phyloP scores from a whole-genome alignment of 2,113 vertebrate genomes.

The Oncorhynchus gorbuscha region DNA sequence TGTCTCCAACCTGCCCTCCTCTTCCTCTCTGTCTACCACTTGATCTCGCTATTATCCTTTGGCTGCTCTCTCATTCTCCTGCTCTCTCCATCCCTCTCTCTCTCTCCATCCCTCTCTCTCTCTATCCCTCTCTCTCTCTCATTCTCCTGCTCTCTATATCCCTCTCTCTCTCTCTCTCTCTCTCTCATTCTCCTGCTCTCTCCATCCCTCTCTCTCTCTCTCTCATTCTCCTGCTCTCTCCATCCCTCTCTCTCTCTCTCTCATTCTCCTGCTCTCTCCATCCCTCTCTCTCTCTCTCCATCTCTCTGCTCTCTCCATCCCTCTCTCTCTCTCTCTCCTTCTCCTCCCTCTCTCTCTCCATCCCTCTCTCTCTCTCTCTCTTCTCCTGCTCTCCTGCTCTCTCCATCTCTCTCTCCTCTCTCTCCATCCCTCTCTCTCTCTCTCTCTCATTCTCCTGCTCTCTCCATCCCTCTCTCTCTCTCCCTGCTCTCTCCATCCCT shows the following conservation, averaged over 20 bases:
- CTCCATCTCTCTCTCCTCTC: constrained; percentile 19
- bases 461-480: constrained; percentile 20
- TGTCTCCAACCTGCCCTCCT: constrained; percentile 5
- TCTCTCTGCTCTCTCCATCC: constrained; percentile 1
- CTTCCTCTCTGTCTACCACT: constrained; percentile 7
- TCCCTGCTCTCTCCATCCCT: neutral
- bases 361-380: constrained; percentile 24
- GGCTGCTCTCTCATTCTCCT: constrained; percentile 12
- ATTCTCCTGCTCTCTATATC: constrained; percentile 7
- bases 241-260: constrained; percentile 22
- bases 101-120: constrained; percentile 12
- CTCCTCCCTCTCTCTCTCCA: constrained; percentile 3
- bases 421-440: too few species aligned
- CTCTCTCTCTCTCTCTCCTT: constrained; percentile 27
- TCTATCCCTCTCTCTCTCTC: constrained; percentile 20
- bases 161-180: constrained; percentile 21
- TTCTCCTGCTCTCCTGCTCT: too few species aligned
- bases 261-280: neutral
- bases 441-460: too few species aligned
- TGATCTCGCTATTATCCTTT: neutral
- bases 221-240: neutral
- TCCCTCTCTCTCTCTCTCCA: constrained; percentile 15
- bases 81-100: constrained; percentile 17
- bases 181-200: too few species aligned
- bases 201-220: constrained; percentile 20